These are phyloP conservation scores for Meghimatium bilineatum DNA, from an alignment of 2,888 invertebrate species.

Conservation along the genomic window DNA sequence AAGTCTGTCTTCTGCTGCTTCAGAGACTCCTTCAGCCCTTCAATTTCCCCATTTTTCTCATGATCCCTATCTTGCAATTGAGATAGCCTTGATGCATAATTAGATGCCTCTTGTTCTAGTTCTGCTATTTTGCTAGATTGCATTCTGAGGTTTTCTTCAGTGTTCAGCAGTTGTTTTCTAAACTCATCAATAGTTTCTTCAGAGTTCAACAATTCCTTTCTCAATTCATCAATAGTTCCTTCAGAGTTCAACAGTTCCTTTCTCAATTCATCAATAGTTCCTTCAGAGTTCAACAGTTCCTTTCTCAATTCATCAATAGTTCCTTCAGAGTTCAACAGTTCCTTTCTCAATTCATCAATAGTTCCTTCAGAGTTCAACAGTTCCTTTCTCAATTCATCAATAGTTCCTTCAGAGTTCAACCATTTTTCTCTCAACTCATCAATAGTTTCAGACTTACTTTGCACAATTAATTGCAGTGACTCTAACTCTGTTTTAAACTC, in stretches of 20 bases:
- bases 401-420: constrained; percentile 24
- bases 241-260: too few species aligned
- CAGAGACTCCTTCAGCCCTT: constrained; percentile 22
- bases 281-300: too few species aligned
- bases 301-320: too few species aligned
- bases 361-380: too few species aligned
- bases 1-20: constrained; percentile 16
- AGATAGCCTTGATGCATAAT: background rate
- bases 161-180: constrained; percentile 2
- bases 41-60: constrained; percentile 32
- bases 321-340: too few species aligned
- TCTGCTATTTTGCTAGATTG: background rate
- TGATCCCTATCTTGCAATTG: constrained; percentile 3
- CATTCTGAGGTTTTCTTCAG: constrained; percentile 6
- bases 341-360: background rate
- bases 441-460: constrained; percentile 36
- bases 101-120: background rate
- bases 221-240: too few species aligned
- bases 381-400: too few species aligned
- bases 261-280: too few species aligned
- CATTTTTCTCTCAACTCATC: constrained; percentile 28
- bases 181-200: constrained; percentile 32
- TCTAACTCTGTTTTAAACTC: constrained; percentile 50
- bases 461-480: constrained; percentile 41
- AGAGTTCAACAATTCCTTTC: too few species aligned